phyloP scores from a whole-genome alignment of 2,888 invertebrate genomes.

The Eudemis profundana region DNA sequence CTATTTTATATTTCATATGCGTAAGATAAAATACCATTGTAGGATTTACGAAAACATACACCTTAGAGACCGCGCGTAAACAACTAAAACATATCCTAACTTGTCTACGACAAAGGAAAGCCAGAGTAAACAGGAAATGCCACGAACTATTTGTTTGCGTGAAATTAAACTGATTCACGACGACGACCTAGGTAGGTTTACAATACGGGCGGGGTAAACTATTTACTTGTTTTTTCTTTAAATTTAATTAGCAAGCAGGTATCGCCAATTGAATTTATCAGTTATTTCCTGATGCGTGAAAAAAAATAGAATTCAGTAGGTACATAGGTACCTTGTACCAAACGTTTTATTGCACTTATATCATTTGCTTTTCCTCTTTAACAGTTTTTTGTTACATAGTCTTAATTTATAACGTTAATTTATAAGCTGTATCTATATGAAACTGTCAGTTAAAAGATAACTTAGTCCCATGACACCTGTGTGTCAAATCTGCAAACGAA shows the following conservation, averaged over 20 bases:
- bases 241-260: background rate
- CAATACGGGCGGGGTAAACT: conserved; percentile 5
- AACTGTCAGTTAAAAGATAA: too few relatives aligned
- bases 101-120: conserved; percentile 19
- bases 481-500: too few relatives aligned
- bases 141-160: conserved; percentile 14
- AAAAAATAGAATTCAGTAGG: background rate
- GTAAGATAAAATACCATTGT: background rate
- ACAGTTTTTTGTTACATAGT: too few relatives aligned
- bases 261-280: conserved; percentile 1
- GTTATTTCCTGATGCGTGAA: background rate
- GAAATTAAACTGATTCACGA: conserved; percentile 2
- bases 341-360: background rate
- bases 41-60: background rate
- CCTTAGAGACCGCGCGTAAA: background rate
- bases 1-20: background rate
- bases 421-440: too few relatives aligned
- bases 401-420: too few relatives aligned
- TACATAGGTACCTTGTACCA: background rate
- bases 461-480: too few relatives aligned
- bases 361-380: too few relatives aligned
- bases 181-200: background rate
- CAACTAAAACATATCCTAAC: conserved; percentile 5
- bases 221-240: background rate
- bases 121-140: conserved; percentile 30